Evolutionary conservation across 2,888 invertebrate genomes (phyloP).

Genomic region (Apomyelois bistriatella): DNA sequence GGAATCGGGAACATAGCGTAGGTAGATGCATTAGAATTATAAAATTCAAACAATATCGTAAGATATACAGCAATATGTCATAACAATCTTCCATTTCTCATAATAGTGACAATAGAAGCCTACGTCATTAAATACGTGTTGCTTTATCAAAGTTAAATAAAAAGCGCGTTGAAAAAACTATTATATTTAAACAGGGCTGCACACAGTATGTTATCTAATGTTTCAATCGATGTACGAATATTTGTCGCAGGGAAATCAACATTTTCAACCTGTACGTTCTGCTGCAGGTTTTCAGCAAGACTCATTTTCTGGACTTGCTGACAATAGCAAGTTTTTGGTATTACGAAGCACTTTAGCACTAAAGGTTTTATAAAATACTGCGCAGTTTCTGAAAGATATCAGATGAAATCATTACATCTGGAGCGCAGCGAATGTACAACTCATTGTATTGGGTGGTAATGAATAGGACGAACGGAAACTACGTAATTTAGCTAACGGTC

Average conservation of each 20-base stretch:
- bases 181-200: too few species aligned
- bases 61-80: neutral
- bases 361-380: neutral
- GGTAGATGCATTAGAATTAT: neutral
- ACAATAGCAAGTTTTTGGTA: too few species aligned
- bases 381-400: neutral
- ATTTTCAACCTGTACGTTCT: too few species aligned
- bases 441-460: constrained; percentile 4
- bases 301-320: too few species aligned
- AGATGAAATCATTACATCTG: constrained; percentile 2
- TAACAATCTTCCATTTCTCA: constrained; percentile 3
- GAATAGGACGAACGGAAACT: neutral
- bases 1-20: neutral
- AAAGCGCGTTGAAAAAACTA: too few species aligned
- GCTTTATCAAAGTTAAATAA: neutral
- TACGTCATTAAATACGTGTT: neutral
- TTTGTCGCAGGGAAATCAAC: too few species aligned
- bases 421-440: neutral
- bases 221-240: too few species aligned
- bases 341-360: neutral
- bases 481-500: constrained; percentile 4
- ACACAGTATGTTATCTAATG: too few species aligned
- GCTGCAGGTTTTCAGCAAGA: too few species aligned
- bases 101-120: neutral
- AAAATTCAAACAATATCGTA: constrained; percentile 2